A percentile compares a stretch with the other conserved stretches of the same genome.
phyloP scores from a whole-genome alignment of 2,888 invertebrate genomes.

The Spatulosminthurus flaviceps region DNA sequence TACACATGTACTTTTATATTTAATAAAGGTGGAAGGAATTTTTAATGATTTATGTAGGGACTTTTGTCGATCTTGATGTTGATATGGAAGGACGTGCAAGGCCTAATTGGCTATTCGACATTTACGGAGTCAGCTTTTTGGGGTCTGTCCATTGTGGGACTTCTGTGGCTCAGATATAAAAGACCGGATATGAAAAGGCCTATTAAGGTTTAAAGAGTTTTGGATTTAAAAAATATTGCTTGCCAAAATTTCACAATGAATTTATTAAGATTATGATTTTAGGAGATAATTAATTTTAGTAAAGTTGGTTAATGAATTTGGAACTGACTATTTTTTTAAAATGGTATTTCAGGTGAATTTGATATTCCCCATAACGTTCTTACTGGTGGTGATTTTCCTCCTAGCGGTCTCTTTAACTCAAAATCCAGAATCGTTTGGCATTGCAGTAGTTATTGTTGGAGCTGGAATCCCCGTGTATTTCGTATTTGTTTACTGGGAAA shows the following conservation, averaged over 20 bases:
- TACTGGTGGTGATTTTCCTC: slow-evolving; percentile 84
- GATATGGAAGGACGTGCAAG: slow-evolving; percentile 83
- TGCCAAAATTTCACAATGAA: too few species aligned
- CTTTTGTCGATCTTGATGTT: slow-evolving; percentile 82
- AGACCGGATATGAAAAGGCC: slow-evolving; percentile 80
- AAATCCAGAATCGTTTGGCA: slow-evolving; percentile 77
- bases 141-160: slow-evolving; percentile 82
- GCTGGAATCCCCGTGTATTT: slow-evolving; percentile 85
- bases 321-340: too few species aligned
- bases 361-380: slow-evolving; percentile 82
- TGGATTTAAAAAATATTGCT: too few species aligned
- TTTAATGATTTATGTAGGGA: slow-evolving; percentile 73
- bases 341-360: slow-evolving; percentile 75
- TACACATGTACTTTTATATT: neutral
- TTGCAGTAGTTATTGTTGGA: slow-evolving; percentile 78
- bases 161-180: slow-evolving; percentile 84
- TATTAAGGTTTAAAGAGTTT: slow-evolving; percentile 76
- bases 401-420: slow-evolving; percentile 85
- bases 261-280: too few species aligned
- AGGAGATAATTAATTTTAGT: too few species aligned
- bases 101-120: slow-evolving; percentile 88
- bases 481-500: slow-evolving; percentile 81
- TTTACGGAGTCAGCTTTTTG: slow-evolving; percentile 92
- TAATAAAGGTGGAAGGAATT: neutral
- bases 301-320: too few species aligned